Percentiles rank a stretch among this genome's conserved stretches.
Evolutionary conservation across 2,797 vertebrate genomes (phyloP).

Genomic region (Oreochromis mossambicus): DNA sequence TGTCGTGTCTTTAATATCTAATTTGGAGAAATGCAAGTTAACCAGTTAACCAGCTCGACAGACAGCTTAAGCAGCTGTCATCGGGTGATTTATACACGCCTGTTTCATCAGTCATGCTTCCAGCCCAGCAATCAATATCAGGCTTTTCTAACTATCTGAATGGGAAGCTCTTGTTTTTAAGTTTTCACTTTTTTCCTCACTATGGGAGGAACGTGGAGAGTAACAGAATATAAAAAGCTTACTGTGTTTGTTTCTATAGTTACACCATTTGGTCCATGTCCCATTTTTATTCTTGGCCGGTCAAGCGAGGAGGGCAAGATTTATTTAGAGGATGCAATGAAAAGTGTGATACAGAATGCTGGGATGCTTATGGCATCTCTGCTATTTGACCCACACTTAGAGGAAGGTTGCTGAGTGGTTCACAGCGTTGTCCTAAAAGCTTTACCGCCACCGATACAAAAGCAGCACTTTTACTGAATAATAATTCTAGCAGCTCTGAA

Average conservation of each 20-base stretch:
- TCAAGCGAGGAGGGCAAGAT: slow-evolving; percentile 62
- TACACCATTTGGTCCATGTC: slow-evolving; percentile 39
- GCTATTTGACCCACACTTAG: slow-evolving; percentile 64
- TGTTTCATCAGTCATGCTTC: neutral
- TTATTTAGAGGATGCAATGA: slow-evolving; percentile 79
- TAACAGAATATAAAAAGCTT: slow-evolving; percentile 59
- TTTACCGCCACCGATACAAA: slow-evolving; percentile 47
- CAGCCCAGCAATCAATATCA: neutral
- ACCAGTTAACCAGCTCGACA: slow-evolving; percentile 1
- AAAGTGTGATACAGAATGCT: slow-evolving; percentile 73
- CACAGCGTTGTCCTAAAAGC: slow-evolving; percentile 49
- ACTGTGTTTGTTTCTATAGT: slow-evolving; percentile 70
- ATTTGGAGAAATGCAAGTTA: slow-evolving; percentile 35
- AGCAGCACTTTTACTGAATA: slow-evolving; percentile 19
- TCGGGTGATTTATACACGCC: neutral
- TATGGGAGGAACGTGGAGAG: slow-evolving; percentile 34
- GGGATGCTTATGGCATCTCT: slow-evolving; percentile 67
- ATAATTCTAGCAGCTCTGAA: neutral
- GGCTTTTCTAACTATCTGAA: neutral
- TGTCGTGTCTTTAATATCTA: slow-evolving; percentile 26
- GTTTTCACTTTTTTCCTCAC: slow-evolving; percentile 21
- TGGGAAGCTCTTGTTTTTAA: neutral
- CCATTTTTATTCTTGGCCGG: slow-evolving; percentile 59
- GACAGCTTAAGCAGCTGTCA: neutral
- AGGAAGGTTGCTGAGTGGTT: slow-evolving; percentile 57